phyloP scores from a whole-genome alignment of 2,797 vertebrate genomes.

The Hylomyscus alleni region DNA sequence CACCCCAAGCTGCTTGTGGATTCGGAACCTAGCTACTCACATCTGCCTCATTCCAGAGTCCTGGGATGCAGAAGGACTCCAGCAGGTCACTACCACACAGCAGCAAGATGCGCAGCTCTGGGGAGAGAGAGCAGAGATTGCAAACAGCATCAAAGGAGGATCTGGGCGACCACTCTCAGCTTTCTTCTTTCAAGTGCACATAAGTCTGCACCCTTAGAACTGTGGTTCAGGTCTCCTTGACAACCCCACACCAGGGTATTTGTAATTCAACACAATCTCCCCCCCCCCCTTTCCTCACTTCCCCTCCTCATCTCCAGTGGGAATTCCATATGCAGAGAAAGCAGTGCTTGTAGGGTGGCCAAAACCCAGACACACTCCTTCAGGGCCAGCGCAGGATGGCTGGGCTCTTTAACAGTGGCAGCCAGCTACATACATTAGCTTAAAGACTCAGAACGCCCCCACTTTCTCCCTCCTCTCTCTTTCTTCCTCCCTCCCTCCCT shows the following conservation, averaged over 20 bases:
- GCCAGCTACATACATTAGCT: background rate
- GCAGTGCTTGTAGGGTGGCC: no score
- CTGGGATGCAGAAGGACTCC: slow-evolving; percentile 99
- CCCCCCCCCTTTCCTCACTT: no score
- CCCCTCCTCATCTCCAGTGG: background rate
- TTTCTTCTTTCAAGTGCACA: background rate
- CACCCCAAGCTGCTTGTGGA: background rate
- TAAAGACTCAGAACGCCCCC: background rate
- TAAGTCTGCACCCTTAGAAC: accelerated
- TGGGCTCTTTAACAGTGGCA: background rate
- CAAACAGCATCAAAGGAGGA: background rate
- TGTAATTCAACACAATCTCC: background rate
- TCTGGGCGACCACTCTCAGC: background rate
- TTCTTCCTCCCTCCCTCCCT: background rate
- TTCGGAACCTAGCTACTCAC: slow-evolving; percentile 89
- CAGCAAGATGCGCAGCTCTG: slow-evolving; percentile 97
- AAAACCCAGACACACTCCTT: background rate
- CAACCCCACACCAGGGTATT: accelerated
- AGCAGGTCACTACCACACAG: slow-evolving; percentile 98
- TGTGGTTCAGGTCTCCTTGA: background rate
- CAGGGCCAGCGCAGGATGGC: background rate
- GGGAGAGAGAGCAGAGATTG: slow-evolving; percentile 64
- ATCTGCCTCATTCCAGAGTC: slow-evolving; percentile 98
- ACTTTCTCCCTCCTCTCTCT: no score
- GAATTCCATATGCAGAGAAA: background rate